phyloP scores from a whole-genome alignment of 1,140 invertebrate genomes.

The Bombus balteatus region DNA sequence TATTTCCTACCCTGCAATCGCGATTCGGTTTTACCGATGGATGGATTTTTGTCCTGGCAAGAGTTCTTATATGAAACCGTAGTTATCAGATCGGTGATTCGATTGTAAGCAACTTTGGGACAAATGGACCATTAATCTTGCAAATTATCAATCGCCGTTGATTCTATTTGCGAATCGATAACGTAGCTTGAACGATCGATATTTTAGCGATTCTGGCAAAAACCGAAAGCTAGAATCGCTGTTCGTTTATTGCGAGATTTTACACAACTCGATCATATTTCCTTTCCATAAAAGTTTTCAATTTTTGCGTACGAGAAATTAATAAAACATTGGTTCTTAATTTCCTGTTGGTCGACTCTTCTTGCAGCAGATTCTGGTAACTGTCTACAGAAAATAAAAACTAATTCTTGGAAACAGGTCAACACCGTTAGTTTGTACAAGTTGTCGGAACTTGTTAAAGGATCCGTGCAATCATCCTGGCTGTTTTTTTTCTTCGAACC shows the following conservation, averaged over 20 bases:
- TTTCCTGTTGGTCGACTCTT: neutral
- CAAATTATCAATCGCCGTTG: neutral
- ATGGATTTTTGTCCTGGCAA: too few relatives aligned
- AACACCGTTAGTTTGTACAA: conserved; percentile 2
- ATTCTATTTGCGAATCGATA: neutral
- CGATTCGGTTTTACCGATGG: neutral
- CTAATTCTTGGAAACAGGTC: neutral
- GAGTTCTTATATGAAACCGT: neutral
- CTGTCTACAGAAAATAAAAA: neutral
- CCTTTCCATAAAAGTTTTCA: neutral
- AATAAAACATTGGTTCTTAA: too few relatives aligned
- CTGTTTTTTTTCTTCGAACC: neutral
- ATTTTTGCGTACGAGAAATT: neutral
- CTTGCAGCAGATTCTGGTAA: neutral
- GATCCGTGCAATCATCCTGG: neutral
- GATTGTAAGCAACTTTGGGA: neutral
- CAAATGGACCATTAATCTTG: neutral
- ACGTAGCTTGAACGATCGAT: too few relatives aligned
- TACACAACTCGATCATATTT: neutral
- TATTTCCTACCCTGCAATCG: conserved; percentile 17
- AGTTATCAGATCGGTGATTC: neutral
- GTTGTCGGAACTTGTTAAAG: neutral
- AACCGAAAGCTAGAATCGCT: too few relatives aligned
- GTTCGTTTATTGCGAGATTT: too few relatives aligned
- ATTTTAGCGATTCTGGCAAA: rapidly evolving